Conservation (phyloP, 2,113 vertebrate genomes). For the Sialia sialis region DNA sequence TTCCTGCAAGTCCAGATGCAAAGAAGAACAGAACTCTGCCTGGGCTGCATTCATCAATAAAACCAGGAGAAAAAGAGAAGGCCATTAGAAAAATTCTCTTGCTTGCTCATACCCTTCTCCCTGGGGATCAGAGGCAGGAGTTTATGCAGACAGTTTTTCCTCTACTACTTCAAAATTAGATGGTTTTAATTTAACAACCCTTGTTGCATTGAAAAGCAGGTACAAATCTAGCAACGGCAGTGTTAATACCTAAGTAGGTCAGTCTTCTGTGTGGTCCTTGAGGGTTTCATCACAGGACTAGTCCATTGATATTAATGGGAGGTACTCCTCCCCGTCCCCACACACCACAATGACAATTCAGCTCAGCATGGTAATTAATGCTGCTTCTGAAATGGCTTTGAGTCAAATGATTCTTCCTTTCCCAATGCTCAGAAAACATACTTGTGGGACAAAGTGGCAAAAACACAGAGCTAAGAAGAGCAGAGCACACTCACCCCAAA, state of each 20-base stretch:
- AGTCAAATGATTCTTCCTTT: neutral
- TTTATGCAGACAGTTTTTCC: neutral
- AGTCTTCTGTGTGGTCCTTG: conserved; percentile 8
- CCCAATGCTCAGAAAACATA: neutral
- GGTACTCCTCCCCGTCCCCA: conserved; percentile 16
- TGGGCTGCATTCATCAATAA: neutral
- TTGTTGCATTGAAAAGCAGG: neutral
- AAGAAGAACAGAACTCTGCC: neutral
- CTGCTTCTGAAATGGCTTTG: neutral
- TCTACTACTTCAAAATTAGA: neutral
- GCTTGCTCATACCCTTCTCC: neutral
- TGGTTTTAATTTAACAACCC: neutral
- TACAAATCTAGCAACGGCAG: neutral
- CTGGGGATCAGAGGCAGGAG: neutral
- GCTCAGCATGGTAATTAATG: neutral
- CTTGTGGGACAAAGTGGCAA: neutral
- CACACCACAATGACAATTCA: conserved; percentile 14
- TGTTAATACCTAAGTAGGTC: conserved; percentile 42
- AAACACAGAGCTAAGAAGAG: neutral
- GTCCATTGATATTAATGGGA: conserved; percentile 43
- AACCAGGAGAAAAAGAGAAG: neutral
- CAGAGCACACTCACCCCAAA: neutral
- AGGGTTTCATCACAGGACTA: conserved; percentile 2
- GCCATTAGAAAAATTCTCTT: neutral
- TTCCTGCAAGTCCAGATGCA: neutral